Conservation (phyloP, 2,888 invertebrate species). For the Calameuta idolon region DNA sequence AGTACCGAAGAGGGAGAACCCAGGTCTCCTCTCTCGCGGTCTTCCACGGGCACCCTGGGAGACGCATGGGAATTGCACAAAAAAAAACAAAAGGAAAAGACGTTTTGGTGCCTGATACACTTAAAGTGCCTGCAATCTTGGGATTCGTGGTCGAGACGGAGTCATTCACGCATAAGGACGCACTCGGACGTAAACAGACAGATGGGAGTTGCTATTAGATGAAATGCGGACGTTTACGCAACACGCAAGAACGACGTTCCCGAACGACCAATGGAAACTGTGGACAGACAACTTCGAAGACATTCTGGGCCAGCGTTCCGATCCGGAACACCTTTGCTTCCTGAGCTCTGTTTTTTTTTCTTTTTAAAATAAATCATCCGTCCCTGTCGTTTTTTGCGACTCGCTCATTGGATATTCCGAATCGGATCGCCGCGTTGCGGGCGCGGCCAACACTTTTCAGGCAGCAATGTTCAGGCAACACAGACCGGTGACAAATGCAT, state of each 20-base stretch:
- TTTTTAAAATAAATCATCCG: not conserved
- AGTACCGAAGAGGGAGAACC: not conserved
- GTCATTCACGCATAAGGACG: not conserved
- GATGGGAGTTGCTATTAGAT: not conserved
- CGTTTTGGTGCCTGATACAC: conserved; percentile 3
- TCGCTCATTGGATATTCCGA: conserved; percentile 16
- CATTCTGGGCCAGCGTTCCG: not conserved
- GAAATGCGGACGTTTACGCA: not conserved
- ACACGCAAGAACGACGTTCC: conserved; percentile 3
- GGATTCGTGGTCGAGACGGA: not conserved
- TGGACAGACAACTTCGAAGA: not conserved
- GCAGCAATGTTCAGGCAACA: conserved; percentile 59
- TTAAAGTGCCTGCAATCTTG: conserved; percentile 5
- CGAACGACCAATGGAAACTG: not conserved
- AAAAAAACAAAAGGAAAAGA: not conserved
- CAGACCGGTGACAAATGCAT: conserved; percentile 55
- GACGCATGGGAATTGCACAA: not conserved
- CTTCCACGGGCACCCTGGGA: not conserved
- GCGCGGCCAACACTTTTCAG: conserved; percentile 39
- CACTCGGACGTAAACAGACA: conserved; percentile 1
- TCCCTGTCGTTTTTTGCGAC: no score
- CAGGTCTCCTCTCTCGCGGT: not conserved
- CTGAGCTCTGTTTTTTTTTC: no score
- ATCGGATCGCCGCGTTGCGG: conserved; percentile 31
- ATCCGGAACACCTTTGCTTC: not conserved